phyloP scores from a whole-genome alignment of 2,113 vertebrate genomes.

The Neolamprologus fasciatus region DNA sequence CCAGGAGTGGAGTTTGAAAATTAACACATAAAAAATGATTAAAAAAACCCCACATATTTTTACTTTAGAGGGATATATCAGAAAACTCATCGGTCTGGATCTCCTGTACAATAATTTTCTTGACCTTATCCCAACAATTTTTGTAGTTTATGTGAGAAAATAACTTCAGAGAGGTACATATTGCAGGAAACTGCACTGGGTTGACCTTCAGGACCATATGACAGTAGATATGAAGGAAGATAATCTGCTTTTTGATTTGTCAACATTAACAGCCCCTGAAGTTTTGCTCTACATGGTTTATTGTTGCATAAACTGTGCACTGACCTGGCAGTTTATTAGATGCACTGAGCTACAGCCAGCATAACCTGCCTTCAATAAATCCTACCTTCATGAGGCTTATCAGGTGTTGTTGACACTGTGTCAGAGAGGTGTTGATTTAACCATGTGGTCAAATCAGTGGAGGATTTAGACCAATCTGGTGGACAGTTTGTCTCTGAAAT shows the following conservation, averaged over 20 bases:
- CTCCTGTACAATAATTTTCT: not conserved
- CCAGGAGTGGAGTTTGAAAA: not conserved
- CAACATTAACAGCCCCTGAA: not conserved
- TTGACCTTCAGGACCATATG: not conserved
- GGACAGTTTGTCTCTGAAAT: not conserved
- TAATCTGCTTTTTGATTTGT: not conserved
- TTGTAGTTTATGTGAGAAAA: not conserved
- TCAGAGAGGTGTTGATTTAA: conserved; percentile 1
- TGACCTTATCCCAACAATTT: not conserved
- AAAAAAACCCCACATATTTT: rapidly evolving
- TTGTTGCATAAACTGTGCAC: not conserved
- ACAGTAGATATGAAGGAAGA: not conserved
- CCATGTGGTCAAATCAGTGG: not conserved
- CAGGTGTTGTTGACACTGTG: conserved; percentile 8
- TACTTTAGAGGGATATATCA: not conserved
- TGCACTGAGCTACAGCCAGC: conserved; percentile 8
- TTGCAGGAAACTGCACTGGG: not conserved
- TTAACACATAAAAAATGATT: not conserved
- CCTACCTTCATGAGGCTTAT: not conserved
- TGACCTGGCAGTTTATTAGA: conserved; percentile 24
- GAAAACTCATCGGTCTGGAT: not conserved
- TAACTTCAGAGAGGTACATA: not conserved
- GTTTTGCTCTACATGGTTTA: not conserved
- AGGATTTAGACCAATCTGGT: not conserved
- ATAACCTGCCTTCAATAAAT: not conserved